Conservation (phyloP, 2,888 invertebrate genomes). For the Linyphia triangularis region DNA sequence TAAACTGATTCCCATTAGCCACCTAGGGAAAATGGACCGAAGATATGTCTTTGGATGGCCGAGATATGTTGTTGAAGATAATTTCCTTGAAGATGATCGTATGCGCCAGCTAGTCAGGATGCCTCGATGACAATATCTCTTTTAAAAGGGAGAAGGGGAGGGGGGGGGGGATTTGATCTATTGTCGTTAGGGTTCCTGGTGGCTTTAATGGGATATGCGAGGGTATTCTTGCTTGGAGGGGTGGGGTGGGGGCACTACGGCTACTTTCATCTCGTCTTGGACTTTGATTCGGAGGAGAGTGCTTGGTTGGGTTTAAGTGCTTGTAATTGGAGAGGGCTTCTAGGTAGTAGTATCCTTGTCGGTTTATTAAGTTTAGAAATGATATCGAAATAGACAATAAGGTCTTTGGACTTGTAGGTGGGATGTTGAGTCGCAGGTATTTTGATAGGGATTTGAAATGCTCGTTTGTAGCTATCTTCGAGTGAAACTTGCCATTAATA, state of each 20-base stretch:
- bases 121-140: conserved; percentile 45
- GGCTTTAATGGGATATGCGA: conserved; percentile 18
- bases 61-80: background rate
- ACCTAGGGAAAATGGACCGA: background rate
- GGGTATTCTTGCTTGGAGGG: background rate
- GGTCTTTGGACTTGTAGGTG: background rate
- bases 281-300: background rate
- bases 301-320: background rate
- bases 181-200: conserved; percentile 26
- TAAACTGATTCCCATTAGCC: conserved; percentile 63
- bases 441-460: too few species aligned
- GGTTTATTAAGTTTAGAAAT: background rate
- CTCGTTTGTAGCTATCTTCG: too few species aligned
- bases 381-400: background rate
- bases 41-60: conserved; percentile 18
- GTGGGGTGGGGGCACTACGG: background rate
- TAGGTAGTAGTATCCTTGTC: background rate
- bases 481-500: too few species aligned
- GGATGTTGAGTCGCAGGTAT: background rate
- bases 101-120: background rate
- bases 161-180: conserved; percentile 34
- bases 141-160: conserved; percentile 40
- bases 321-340: background rate
- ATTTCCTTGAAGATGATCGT: conserved; percentile 20
- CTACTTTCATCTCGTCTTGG: background rate